Evolutionary conservation across 1,140 invertebrate genomes (phyloP), one percentile per base, ranked within the genome.

Genomic region (Chymomyza costata): DNA sequence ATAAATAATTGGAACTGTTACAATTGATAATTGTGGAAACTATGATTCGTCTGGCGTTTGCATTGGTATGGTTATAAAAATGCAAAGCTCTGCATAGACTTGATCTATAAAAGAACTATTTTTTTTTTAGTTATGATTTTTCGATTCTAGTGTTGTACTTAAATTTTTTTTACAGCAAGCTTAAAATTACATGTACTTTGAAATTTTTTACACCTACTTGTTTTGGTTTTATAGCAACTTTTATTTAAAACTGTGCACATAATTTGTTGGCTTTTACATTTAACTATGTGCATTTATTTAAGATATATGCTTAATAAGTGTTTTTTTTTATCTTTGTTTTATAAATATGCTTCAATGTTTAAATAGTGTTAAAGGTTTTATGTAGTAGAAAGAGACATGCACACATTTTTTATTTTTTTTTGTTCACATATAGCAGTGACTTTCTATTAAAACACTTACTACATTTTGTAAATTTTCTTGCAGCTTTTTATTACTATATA

Each of bases 1-100:
- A 41, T 51, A 63, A 70, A 65, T 78, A 63, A 58, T 62, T 78
- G 70, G 61, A 76, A 76, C 71, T 76, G 71, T 78, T 76, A 76
- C 71, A 76, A 66, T 76, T n/a, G n/a, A n/a, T n/a, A n/a, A 63
- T 70, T 70, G 50, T 55, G 56, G 62, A 69, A 65, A 63, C 56
- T 55, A 59, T 67, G 57, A 58, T 37, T 65, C 51, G n/a, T n/a
- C 21, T 53, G 50, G 45, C 14, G 17, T 28, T 46, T 41, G 15
- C 41, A 35, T 63, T 35, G 16, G 19, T 41, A 31, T 7, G 34
- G 21, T 13, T 47, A 38, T 7, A 39, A 2, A 13, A 11, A 8
- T 13, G 18, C 18, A 15, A 28, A 25, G 6, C 44, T 30, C 11
- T 3, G 14, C 13, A 38, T 32, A n/a, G 17, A 17, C 17, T 35